These are phyloP conservation scores for Euura lappo DNA, from an alignment of 1,140 invertebrate genomes.

Conservation along the genomic window DNA sequence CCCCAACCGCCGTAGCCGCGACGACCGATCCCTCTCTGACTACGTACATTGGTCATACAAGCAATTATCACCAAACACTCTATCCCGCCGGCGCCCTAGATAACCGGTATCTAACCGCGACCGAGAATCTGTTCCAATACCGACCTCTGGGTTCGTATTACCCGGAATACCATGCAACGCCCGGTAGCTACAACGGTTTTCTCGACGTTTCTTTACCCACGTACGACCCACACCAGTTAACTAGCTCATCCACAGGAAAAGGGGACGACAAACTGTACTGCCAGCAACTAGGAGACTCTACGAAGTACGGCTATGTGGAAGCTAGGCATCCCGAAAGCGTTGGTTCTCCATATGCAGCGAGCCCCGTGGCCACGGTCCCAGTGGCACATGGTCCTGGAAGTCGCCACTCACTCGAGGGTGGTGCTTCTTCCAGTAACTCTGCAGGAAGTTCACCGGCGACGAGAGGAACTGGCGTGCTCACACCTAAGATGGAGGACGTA, in stretches of 20 bases:
- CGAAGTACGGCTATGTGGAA: conserved; percentile 57
- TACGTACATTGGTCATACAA: conserved; percentile 75
- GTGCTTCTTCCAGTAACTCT: conserved; percentile 61
- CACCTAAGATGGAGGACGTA: conserved; percentile 70
- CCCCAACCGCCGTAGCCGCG: conserved; percentile 64
- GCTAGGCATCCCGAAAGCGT: conserved; percentile 59
- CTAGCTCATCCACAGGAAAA: conserved; percentile 54
- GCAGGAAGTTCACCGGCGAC: conserved; percentile 63
- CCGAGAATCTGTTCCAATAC: conserved; percentile 88
- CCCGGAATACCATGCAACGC: conserved; percentile 73
- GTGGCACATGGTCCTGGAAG: conserved; percentile 55
- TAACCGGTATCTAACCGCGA: conserved; percentile 72
- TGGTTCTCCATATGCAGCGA: conserved; percentile 53
- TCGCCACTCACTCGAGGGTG: conserved; percentile 62
- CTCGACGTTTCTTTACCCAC: conserved; percentile 64
- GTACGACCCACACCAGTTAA: conserved; percentile 60
- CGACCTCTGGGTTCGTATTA: conserved; percentile 79
- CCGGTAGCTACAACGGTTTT: conserved; percentile 62
- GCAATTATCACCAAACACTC: conserved; percentile 73
- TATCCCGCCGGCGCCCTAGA: conserved; percentile 76
- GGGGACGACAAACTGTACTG: conserved; percentile 71
- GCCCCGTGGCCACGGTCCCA: conserved; percentile 50
- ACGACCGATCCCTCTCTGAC: conserved; percentile 66
- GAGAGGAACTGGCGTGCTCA: conserved; percentile 62
- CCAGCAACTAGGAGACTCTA: conserved; percentile 62